These are phyloP conservation scores for Novumbra hubbsi DNA, from an alignment of 2,797 vertebrate species.

Conservation along the genomic window DNA sequence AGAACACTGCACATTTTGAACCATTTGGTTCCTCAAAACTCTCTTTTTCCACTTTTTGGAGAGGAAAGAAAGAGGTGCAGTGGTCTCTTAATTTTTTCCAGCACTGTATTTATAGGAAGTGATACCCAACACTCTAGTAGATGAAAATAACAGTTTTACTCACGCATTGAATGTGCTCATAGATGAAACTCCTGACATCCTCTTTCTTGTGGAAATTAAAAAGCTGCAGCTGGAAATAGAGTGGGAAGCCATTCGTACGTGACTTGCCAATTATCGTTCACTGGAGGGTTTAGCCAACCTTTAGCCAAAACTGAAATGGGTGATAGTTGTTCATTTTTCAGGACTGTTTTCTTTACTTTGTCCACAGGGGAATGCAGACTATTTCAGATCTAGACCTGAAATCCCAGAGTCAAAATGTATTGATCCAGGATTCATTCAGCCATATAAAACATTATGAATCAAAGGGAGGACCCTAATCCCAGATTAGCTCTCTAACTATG, in stretches of 20 bases:
- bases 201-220: constrained; percentile 81
- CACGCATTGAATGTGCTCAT: constrained; percentile 77
- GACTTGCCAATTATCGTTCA: not conserved
- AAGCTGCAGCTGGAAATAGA: constrained; percentile 73
- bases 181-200: constrained; percentile 75
- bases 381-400: not conserved
- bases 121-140: not conserved
- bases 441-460: not conserved
- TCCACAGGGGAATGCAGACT: not conserved
- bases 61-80: no score
- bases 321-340: not conserved
- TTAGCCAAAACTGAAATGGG: not conserved
- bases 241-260: not conserved
- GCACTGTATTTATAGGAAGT: not conserved
- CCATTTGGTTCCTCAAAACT: no score
- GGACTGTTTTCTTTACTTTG: not conserved
- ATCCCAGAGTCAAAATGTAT: not conserved
- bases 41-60: no score
- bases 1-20: no score
- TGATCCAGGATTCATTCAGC: not conserved
- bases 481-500: not conserved
- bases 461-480: not conserved
- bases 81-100: no score
- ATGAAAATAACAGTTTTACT: constrained; percentile 52
- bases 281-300: not conserved